Percentiles rank a stretch among this genome's conserved stretches.
phyloP scores from a whole-genome alignment of 2,797 vertebrate species.

The Mallotus villosus region DNA sequence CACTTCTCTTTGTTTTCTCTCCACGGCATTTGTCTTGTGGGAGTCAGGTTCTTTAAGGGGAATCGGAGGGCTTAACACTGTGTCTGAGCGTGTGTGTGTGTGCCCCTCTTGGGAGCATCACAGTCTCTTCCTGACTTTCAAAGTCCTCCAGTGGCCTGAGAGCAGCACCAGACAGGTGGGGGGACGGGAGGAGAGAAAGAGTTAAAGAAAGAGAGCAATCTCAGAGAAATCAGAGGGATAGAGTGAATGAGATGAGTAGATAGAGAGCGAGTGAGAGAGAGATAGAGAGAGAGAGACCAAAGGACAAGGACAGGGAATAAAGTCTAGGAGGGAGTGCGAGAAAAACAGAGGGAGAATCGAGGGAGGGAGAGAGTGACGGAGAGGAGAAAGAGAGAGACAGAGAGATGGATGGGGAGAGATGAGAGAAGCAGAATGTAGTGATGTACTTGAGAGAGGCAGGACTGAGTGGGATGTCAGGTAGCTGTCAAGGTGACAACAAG shows the following conservation, averaged over 20 bases:
- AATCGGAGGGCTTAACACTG: conserved; percentile 56
- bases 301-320: conserved; percentile 17
- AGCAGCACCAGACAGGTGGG: background rate
- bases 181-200: background rate
- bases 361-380: background rate
- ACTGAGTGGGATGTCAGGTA: conserved; percentile 40
- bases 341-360: conserved; percentile 9
- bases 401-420: conserved; percentile 6
- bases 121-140: conserved; percentile 59
- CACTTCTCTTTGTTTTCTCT: conserved; percentile 59
- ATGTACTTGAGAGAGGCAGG: conserved; percentile 43
- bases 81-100: background rate
- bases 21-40: conserved; percentile 48
- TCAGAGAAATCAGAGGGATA: too few species aligned
- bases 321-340: background rate
- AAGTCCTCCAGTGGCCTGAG: conserved; percentile 61
- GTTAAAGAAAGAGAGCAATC: too few species aligned
- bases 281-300: background rate
- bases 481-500: conserved; percentile 65
- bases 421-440: conserved; percentile 28
- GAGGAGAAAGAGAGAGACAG: conserved; percentile 32
- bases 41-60: conserved; percentile 51
- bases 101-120: background rate
- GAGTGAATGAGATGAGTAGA: too few species aligned
- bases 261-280: background rate